phyloP scores from a whole-genome alignment of 2,888 invertebrate species.

The Melinopterus prodromus region DNA sequence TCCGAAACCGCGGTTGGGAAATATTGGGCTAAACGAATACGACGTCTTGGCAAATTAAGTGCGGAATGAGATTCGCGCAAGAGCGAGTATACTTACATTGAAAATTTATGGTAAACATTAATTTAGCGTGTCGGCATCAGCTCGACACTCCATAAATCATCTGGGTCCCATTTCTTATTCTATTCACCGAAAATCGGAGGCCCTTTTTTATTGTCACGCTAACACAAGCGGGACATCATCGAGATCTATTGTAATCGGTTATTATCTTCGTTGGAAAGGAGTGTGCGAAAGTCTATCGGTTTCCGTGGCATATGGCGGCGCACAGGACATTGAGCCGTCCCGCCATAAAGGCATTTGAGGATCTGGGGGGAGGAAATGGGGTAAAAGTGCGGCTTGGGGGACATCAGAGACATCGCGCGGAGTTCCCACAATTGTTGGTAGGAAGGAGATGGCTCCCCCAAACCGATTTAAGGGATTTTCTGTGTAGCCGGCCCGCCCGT shows the following conservation, averaged over 20 bases:
- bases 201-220: not conserved
- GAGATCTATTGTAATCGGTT: not conserved
- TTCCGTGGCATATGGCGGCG: not conserved
- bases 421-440: not conserved
- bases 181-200: constrained; percentile 4
- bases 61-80: not conserved
- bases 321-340: not conserved
- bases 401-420: not conserved
- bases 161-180: not conserved
- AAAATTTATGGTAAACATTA: not conserved
- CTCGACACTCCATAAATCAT: not conserved
- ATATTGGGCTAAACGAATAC: not conserved
- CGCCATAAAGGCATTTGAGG: not conserved
- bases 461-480: not conserved
- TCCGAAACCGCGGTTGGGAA: not conserved
- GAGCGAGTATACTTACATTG: not conserved
- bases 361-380: not conserved
- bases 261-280: not conserved
- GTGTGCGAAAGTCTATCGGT: not conserved
- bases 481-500: not conserved
- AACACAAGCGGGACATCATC: not conserved
- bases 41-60: not conserved
- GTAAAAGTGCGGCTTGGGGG: not conserved
- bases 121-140: not conserved
- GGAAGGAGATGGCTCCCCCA: not conserved